phyloP scores from a whole-genome alignment of 2,888 invertebrate genomes.

The Heliconius charithonia region DNA sequence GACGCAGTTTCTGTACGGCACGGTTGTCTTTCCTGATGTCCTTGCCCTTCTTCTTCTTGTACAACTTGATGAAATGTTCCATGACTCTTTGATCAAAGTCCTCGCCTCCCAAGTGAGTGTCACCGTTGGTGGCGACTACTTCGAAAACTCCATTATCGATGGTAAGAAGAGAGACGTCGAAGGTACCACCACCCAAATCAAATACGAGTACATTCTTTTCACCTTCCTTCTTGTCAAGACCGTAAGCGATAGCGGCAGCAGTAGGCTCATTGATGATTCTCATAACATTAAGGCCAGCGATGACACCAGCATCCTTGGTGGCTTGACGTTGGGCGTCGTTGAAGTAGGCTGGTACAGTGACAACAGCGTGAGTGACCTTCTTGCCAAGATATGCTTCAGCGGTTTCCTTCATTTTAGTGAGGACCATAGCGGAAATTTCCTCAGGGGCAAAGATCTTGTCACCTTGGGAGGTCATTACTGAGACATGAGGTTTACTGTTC shows the following conservation, averaged over 20 bases:
- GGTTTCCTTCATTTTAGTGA: conserved; percentile 98
- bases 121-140: conserved; percentile 95
- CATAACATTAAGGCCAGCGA: conserved; percentile 96
- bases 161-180: conserved; percentile 98
- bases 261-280: conserved; percentile 99
- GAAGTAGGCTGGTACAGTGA: conserved; percentile 99
- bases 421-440: conserved; percentile 99
- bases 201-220: conserved; percentile 99
- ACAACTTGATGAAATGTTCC: conserved; percentile 99
- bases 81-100: conserved; percentile 99
- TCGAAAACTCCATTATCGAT: conserved; percentile 99
- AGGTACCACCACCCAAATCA: conserved; percentile 99
- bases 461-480: conserved; percentile 91
- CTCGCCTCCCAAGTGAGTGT: conserved; percentile 99
- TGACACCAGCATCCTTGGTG: conserved; percentile 98
- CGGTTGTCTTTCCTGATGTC: conserved; percentile 97
- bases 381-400: conserved; percentile 99
- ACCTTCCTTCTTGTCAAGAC: conserved; percentile 97
- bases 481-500: conserved; percentile 96
- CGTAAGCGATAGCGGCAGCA: conserved; percentile 98
- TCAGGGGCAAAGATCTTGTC: conserved; percentile 98
- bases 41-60: conserved; percentile 99
- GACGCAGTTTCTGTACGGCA: conserved; percentile 97
- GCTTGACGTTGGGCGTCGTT: conserved; percentile 99
- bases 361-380: conserved; percentile 90